Conservation (phyloP, 2,113 vertebrate genomes). For the Thalassoma bifasciatum region DNA sequence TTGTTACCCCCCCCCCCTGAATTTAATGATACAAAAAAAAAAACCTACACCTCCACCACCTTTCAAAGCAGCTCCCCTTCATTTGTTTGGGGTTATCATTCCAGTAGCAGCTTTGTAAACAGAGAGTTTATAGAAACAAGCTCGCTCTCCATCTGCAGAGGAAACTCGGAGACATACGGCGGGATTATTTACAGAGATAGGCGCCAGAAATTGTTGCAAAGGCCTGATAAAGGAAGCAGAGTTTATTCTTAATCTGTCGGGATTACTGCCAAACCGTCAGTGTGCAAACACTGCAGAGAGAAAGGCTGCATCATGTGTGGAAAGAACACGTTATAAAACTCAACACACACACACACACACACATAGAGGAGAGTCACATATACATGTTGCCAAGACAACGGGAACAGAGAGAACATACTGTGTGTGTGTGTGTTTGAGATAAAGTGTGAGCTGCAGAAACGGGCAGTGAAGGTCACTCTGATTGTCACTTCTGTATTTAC, state of each 20-base stretch:
- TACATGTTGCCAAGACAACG: background rate
- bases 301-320: no score
- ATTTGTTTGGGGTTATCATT: no score
- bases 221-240: no score
- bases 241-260: background rate
- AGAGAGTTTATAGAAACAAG: no score
- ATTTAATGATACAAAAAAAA: no score
- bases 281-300: background rate
- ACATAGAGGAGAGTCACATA: background rate
- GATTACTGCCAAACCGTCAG: background rate
- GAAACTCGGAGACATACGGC: no score
- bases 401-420: background rate
- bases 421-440: background rate
- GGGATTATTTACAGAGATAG: background rate
- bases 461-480: background rate
- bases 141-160: no score
- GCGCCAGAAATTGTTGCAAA: background rate
- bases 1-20: no score
- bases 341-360: no score
- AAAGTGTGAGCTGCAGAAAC: background rate
- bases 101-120: no score
- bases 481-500: slow-evolving; percentile 2
- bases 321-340: slow-evolving; percentile 2
- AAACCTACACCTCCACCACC: background rate
- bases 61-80: background rate